Base-by-base conservation (phyloP, 2,888 invertebrate genomes). In the Drosophila suboccidentalis region DNA sequence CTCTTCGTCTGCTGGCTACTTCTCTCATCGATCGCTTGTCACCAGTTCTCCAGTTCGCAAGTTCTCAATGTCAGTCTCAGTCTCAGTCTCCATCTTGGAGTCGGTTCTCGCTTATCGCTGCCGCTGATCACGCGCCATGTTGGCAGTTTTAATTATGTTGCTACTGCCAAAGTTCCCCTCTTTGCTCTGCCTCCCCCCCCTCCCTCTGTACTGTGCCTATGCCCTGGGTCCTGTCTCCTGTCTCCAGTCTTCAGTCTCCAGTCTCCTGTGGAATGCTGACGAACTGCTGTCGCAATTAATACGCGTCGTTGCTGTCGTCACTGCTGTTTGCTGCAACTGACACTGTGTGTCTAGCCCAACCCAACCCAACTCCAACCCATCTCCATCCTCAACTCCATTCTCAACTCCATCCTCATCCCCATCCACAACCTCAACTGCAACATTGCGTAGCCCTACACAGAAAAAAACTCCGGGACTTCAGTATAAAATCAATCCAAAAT, bases 111-210 rank as follows among this genome's bases (percentile, higher is more conserved):
- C 73, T 83, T 87, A 83, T 83, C 82, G 82, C 75, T 70, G 88
- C 80, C 77, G 77, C 78, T 85, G 88, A 87, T 83, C 88, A 82
- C 88, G 82, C 86, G 86, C 88, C 88, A 85, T 88, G 88, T 85
- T 85, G 86, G 70, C 82, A 88, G 88, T 64, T 83, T 83, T 85
- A 83, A 83, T 83, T 83, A 83, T 83, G 82, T 87, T 85, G 88
- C 79, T 78, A 55, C 64, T 71, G 49, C 34, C 22, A 11, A 13
- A 47, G 26, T 36, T 5, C 22, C 32, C 39, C n/a, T 15, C 8
- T 26, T 26, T 26, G 26, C 19, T 10, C 13, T n/a, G 19, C 34
- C 11, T 19, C 15, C 11, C 15, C n/a, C 4, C 26, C n/a, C n/a
- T n/a, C n/a, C 10, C 15, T 41, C 44, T 1, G 4, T 36, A 4